A percentile compares a stretch with the other conserved stretches of the same genome.
phyloP scores from a whole-genome alignment of 2,113 vertebrate species.

The Mus pahari region DNA sequence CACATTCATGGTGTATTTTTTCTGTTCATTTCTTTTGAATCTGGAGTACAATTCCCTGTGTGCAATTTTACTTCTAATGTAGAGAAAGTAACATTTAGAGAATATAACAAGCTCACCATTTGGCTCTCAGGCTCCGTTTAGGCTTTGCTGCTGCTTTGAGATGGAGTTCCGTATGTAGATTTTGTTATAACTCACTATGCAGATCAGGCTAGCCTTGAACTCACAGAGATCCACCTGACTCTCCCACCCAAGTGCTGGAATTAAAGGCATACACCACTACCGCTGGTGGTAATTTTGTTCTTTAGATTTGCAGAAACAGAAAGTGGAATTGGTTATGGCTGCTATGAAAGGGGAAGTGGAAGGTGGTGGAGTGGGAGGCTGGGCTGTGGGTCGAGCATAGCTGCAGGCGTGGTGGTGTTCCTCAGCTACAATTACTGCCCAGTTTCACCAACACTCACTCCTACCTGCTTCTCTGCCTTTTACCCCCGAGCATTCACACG shows the following conservation, averaged over 20 bases:
- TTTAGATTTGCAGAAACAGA: conserved; percentile 98
- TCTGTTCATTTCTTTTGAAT: conserved; percentile 67
- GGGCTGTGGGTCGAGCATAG: conserved; percentile 57
- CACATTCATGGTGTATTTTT: conserved; percentile 47
- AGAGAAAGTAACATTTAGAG: conserved; percentile 74
- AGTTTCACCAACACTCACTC: not conserved
- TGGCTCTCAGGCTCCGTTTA: conserved; percentile 59
- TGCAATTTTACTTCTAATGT: conserved; percentile 76
- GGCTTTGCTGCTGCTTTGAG: not conserved
- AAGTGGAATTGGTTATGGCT: conserved; percentile 77
- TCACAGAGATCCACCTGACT: not conserved
- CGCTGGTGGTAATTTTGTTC: conserved; percentile 82
- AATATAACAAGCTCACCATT: conserved; percentile 67
- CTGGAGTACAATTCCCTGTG: conserved; percentile 82
- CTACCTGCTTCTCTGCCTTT: not conserved
- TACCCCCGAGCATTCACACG: not conserved
- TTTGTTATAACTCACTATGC: not conserved
- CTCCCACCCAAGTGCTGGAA: not conserved
- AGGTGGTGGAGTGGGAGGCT: conserved; percentile 18
- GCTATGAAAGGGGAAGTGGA: conserved; percentile 13
- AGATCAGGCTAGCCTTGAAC: not conserved
- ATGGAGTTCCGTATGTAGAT: not conserved
- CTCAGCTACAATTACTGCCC: not conserved
- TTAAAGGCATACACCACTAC: not conserved
- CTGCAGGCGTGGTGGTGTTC: not conserved